Evolutionary conservation across 30 jellyfish, hydroid and myxozoan species (phyloP), one percentile per base, ranked within the genome.

Genomic region (Mastigias papua): DNA sequence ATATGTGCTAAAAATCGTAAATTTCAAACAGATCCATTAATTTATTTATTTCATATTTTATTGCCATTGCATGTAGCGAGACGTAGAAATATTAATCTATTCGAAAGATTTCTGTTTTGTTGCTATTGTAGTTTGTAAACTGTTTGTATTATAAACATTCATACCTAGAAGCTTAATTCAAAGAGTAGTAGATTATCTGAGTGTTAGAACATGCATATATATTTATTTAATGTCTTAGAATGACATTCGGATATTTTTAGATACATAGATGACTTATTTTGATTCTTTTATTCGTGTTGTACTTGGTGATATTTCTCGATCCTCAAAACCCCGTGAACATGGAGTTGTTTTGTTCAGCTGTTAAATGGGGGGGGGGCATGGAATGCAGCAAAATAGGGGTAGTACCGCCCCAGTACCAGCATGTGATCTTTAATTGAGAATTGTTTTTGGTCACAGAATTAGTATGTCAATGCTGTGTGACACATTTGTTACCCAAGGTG

Each of bases 171-270:
- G 37, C 11, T 16, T 30, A 67, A 86, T 67, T 8, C 11, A 71
- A 63, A 67, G 37, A 68, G 76, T 82, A 68, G 58, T n/a, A 21
- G 48, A 26, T 57, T 48, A 71, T 25, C 57, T 71, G 76, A 82
- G 50, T 46, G 48, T 42, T 49, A 48, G 31, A 28, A 21, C 57
- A 71, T 84, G 93, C 84, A 67, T 66, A 79, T 69, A 72, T 84
- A 84, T 84, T 84, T 84, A 84, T 84, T 84, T 84, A 70, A 71
- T 49, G 74, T 84, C 86, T 72, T 74, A 31, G 33, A 48, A 29
- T 9, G 93, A 26, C 93, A 70, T 71, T 84, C 33, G 11, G 51
- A 67, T 67, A 67, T 84, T 84, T 84, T 67, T 84, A 72, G 84
- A 84, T 42, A 50, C 50, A 22, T 63, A 63, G 79, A 80, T 58